phyloP scores from a whole-genome alignment of 2,888 invertebrate species.

The Morpho achilles region DNA sequence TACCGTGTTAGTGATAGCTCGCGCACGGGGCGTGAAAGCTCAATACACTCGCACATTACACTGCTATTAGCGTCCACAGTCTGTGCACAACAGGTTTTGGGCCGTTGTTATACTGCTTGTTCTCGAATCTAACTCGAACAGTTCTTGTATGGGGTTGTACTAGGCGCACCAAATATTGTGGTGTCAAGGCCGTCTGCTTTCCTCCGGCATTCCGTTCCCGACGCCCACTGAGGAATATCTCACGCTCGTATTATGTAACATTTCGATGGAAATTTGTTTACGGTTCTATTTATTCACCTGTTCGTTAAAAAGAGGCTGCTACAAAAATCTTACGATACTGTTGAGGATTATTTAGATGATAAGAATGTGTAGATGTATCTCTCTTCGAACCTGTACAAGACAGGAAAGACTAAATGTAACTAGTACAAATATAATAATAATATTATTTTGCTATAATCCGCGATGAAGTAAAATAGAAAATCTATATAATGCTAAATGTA shows the following conservation, averaged over 20 bases:
- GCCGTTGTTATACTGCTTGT: constrained; percentile 33
- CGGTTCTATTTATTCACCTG: constrained; percentile 50
- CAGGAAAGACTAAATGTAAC: too few species aligned
- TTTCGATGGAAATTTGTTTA: constrained; percentile 57
- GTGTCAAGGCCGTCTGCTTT: constrained; percentile 77
- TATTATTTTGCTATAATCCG: too few species aligned
- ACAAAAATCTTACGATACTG: too few species aligned
- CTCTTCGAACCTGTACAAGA: background rate
- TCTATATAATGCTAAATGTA: too few species aligned
- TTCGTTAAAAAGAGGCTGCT: background rate
- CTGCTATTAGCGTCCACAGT: constrained; percentile 46
- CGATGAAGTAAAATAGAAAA: too few species aligned
- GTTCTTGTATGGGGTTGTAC: constrained; percentile 45
- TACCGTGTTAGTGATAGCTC: constrained; percentile 50
- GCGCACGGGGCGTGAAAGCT: constrained; percentile 66
- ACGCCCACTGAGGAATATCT: constrained; percentile 75
- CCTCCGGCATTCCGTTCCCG: constrained; percentile 72
- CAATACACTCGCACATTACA: constrained; percentile 47
- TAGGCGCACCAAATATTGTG: constrained; percentile 69
- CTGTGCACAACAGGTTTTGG: constrained; percentile 25
- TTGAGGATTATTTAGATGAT: too few species aligned
- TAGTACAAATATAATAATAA: too few species aligned
- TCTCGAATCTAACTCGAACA: constrained; percentile 26
- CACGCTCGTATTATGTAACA: constrained; percentile 70
- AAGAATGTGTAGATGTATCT: too few species aligned